These are phyloP conservation scores for Arge pagana DNA, from an alignment of 2,888 invertebrate genomes.

Conservation along the genomic window DNA sequence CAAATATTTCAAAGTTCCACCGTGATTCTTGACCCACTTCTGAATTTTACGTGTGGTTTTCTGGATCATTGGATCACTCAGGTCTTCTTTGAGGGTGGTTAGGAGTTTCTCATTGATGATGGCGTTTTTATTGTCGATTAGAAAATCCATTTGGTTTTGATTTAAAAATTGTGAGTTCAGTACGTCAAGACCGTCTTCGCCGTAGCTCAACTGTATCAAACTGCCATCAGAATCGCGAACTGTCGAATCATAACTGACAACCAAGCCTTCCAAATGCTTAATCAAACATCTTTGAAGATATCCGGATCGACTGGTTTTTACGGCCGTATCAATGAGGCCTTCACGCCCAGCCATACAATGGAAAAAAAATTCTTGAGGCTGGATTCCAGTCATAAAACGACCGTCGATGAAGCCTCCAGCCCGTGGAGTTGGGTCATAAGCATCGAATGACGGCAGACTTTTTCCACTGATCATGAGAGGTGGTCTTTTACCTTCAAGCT, in stretches of 20 bases:
- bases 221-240: conserved; percentile 90
- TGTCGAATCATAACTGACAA: conserved; percentile 90
- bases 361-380: conserved; percentile 97
- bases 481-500: conserved; percentile 96
- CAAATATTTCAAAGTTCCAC: conserved; percentile 57
- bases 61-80: conserved; percentile 60
- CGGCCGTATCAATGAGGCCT: conserved; percentile 98
- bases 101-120: conserved; percentile 66
- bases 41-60: conserved; percentile 65
- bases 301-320: conserved; percentile 98
- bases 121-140: conserved; percentile 78
- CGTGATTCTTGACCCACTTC: conserved; percentile 68
- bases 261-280: conserved; percentile 96
- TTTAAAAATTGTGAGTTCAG: conserved; percentile 84
- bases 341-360: conserved; percentile 99
- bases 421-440: conserved; percentile 85
- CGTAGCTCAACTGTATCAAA: conserved; percentile 87
- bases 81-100: conserved; percentile 64
- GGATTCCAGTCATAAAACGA: conserved; percentile 97
- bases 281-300: conserved; percentile 96
- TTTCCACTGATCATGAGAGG: conserved; percentile 93
- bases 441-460: conserved; percentile 87
- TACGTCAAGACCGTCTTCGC: conserved; percentile 93
- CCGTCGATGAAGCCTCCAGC: conserved; percentile 97
- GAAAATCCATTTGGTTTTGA: conserved; percentile 74